Percentiles rank a stretch among this genome's conserved stretches.
Evolutionary conservation across 2,113 vertebrate species (phyloP).

Genomic region (Odocoileus virginianus): DNA sequence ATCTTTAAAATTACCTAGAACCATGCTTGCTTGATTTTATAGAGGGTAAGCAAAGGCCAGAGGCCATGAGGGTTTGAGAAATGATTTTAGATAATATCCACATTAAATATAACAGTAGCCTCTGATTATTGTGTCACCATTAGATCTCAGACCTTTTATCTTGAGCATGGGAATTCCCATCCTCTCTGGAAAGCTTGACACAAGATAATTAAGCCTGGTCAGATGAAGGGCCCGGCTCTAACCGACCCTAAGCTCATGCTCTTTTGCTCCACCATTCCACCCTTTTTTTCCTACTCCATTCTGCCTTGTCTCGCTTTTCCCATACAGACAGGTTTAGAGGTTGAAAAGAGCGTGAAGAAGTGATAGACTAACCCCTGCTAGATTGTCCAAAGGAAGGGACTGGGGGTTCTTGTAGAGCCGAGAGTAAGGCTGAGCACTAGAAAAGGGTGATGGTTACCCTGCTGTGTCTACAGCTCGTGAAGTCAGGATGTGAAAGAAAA

Average conservation of each 20-base stretch:
- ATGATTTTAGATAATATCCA: background rate
- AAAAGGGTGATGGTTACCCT: background rate
- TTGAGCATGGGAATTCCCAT: background rate
- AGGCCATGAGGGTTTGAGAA: background rate
- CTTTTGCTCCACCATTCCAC: background rate
- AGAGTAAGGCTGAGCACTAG: background rate
- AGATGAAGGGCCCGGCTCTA: background rate
- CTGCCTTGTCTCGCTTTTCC: background rate
- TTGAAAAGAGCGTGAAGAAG: background rate
- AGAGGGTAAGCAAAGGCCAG: background rate
- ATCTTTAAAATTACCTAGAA: background rate
- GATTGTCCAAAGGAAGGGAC: background rate
- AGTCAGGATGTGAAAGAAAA: background rate
- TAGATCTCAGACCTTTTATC: background rate
- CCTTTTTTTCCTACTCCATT: background rate
- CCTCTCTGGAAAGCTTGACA: background rate
- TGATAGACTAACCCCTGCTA: background rate
- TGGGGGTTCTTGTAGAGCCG: background rate
- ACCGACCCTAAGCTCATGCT: background rate
- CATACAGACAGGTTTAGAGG: background rate
- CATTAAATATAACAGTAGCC: background rate
- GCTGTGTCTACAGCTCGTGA: background rate
- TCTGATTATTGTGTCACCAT: background rate
- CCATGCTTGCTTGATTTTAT: background rate
- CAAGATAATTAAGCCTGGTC: background rate